Conservation (phyloP, 2,888 invertebrate genomes). For the Hirtodrosophila alboralis region DNA sequence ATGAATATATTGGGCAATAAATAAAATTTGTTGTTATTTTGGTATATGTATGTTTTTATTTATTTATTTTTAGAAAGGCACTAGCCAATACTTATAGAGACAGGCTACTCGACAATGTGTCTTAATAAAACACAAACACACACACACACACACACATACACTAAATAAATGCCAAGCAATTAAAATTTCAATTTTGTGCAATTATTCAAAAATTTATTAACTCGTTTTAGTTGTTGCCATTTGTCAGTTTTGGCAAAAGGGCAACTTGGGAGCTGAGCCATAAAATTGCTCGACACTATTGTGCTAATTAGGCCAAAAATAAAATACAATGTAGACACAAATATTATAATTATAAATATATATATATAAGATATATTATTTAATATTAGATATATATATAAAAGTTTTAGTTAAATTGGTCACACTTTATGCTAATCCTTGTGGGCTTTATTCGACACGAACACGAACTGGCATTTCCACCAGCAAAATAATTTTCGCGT, state of each 20-base stretch:
- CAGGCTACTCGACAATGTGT: slow-evolving; percentile 55
- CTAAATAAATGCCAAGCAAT: slow-evolving; percentile 67
- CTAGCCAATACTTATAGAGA: slow-evolving; percentile 63
- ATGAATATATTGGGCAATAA: slow-evolving; percentile 70
- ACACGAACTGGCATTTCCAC: slow-evolving; percentile 60
- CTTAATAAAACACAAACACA: slow-evolving; percentile 29
- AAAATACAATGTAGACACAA: slow-evolving; percentile 2
- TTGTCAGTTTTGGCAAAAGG: slow-evolving; percentile 60
- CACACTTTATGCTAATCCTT: slow-evolving; percentile 68
- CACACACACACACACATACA: slow-evolving; percentile 24
- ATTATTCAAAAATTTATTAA: slow-evolving; percentile 73
- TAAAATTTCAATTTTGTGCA: slow-evolving; percentile 74
- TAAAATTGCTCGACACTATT: slow-evolving; percentile 67
- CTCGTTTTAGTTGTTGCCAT: slow-evolving; percentile 41
- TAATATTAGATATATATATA: slow-evolving; percentile 12
- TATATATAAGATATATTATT: not conserved
- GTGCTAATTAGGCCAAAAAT: slow-evolving; percentile 48
- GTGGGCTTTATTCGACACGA: slow-evolving; percentile 40
- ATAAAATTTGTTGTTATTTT: slow-evolving; percentile 79
- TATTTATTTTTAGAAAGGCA: slow-evolving; percentile 78
- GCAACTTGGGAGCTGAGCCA: slow-evolving; percentile 50
- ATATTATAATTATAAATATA: too few relatives aligned
- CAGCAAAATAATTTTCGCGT: slow-evolving; percentile 73
- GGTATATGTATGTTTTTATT: slow-evolving; percentile 54
- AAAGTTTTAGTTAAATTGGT: slow-evolving; percentile 22